These are phyloP conservation scores for Myodes glareolus DNA, from an alignment of 2,113 vertebrate species.

Conservation along the genomic window DNA sequence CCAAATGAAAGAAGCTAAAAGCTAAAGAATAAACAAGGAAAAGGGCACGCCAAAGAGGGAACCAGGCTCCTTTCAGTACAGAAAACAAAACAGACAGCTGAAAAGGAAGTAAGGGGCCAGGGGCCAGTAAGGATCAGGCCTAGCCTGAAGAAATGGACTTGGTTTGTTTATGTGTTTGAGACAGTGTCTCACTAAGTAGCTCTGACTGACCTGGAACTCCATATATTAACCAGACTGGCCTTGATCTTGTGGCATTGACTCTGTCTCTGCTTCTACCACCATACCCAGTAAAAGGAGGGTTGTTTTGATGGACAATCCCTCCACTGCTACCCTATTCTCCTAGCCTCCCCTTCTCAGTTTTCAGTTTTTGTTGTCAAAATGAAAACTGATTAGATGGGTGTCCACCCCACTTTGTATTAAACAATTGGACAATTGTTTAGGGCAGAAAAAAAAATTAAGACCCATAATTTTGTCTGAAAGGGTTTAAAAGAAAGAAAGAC, in stretches of 20 bases:
- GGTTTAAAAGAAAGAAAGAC: neutral
- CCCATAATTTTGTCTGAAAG: slow-evolving; percentile 31
- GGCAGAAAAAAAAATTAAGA: slow-evolving; percentile 12
- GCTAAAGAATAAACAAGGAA: neutral
- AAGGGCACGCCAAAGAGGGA: neutral
- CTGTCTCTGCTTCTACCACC: neutral
- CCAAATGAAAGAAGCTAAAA: neutral
- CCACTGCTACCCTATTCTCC: neutral
- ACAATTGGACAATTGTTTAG: neutral
- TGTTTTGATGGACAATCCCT: neutral
- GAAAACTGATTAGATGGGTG: neutral
- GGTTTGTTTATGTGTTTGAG: neutral
- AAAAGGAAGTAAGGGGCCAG: neutral
- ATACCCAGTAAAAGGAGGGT: neutral
- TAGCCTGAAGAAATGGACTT: neutral
- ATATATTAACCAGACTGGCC: neutral
- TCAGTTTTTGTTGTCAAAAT: slow-evolving; percentile 24
- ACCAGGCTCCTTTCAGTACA: neutral
- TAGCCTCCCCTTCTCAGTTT: neutral
- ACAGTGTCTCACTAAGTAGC: neutral
- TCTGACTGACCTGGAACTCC: neutral
- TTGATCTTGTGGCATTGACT: neutral
- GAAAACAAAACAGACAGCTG: neutral
- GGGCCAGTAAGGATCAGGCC: neutral
- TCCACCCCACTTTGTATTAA: neutral